Evolutionary conservation across 2,113 vertebrate genomes (phyloP), one percentile per base, ranked within the genome.

Genomic region (Aptenodytes forsteri): DNA sequence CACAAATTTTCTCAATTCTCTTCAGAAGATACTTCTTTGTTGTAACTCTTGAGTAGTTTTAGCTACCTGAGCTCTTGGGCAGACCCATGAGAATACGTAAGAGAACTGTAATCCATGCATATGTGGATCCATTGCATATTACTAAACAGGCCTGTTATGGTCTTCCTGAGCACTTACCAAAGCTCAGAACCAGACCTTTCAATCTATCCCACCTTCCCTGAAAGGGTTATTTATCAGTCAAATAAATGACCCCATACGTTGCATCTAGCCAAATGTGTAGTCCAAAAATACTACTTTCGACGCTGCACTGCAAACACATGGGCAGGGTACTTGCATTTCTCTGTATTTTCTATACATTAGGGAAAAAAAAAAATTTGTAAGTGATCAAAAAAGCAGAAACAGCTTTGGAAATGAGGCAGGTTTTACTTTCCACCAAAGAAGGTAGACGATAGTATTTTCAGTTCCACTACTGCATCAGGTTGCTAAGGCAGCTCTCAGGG

Each of bases 31-130:
- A 34, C 52, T 55, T 79, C 30, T 61, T 78, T 44, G 21, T 30
- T 71, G 40, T 32, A 46, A 77, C 7, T 75, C 10, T 27, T 22
- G 23, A 52, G 30, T 2, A 40, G 32, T 56, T 87, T 61, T 47
- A 84, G 17, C 50, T 67, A 22, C 9, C 50, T 25, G 13, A 95
- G 38, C 26, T 80, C 62, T 70, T 44, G 29, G 9, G 13, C 30
- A 78, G 55, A 46, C 3, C 7, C 32, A 30, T 0, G 0, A 65
- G 26, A 69, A 55, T 52, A 72, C 52, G 8, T 21, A 34, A 44
- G 29, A 76, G 54, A 72, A 8, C 34, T 79, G 30, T 20, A 61
- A 79, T 38, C 47, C 23, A 4, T 32, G 20, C 5, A 7, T 20
- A 9, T 6, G 9, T 83, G 58, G 22, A 91, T 38, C 40, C 42